Evolutionary conservation across 2,888 invertebrate genomes (phyloP).

Genomic region (Meteorus cinctellus): DNA sequence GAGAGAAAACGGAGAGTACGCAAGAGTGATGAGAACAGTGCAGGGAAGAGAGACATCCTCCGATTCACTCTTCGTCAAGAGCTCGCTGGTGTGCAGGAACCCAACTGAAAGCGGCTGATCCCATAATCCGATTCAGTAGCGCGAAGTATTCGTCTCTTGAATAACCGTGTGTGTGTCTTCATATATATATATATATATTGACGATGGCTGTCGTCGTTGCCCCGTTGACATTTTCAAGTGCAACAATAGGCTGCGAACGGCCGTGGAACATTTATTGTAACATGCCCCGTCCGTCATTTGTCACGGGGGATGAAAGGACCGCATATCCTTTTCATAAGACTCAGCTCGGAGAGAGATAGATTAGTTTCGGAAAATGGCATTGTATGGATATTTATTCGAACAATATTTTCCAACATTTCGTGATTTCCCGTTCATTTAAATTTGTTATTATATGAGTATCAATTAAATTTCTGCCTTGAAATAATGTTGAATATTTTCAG

Average conservation of each 20-base stretch:
- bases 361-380: not conserved
- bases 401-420: not conserved
- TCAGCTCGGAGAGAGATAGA: constrained; percentile 10
- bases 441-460: not conserved
- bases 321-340: constrained; percentile 47
- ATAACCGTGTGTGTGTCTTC: not conserved
- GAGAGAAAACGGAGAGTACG: not conserved
- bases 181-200: constrained; percentile 26
- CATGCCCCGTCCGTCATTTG: constrained; percentile 47
- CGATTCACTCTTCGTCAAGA: constrained; percentile 59
- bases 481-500: not conserved
- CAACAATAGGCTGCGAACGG: constrained; percentile 67
- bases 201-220: constrained; percentile 41
- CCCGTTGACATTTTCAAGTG: constrained; percentile 68
- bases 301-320: constrained; percentile 53
- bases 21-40: not conserved
- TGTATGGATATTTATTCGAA: constrained; percentile 48
- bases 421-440: not conserved
- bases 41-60: constrained; percentile 49
- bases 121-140: constrained; percentile 70
- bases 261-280: constrained; percentile 47
- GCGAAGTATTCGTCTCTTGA: constrained; percentile 52
- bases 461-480: constrained; percentile 13
- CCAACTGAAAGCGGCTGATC: constrained; percentile 57
- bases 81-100: constrained; percentile 38